Base-by-base conservation (phyloP, 2,113 vertebrate genomes). In the Poicephalus gulielmi region DNA sequence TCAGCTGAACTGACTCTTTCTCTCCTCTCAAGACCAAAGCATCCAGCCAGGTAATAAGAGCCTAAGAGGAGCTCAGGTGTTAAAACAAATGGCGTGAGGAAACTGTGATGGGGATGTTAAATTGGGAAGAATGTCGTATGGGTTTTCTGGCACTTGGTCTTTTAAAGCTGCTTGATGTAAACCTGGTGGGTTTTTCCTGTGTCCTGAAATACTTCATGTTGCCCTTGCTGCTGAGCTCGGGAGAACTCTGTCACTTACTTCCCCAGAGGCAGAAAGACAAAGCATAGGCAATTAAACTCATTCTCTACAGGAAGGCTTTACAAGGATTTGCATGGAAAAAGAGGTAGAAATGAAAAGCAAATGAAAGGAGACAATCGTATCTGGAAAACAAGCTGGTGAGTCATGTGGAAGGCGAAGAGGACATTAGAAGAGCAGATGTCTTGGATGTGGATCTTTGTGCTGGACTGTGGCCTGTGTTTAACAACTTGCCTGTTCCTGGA, bases 291-390 rank as follows among this genome's bases (percentile, higher is more conserved):
- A 74, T 91, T 90, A 95, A 89, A 74, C 47, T 81, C 27, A 13
- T 71, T 43, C 43, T 88, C 53, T 64, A 17, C 59, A 64, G 79
- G 62, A 66, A 60, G 39, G 46, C 64, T 94, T 84, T 88, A 47
- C 44, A 55, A 49, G 83, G 39, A 78, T 88, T 94, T 94, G 79
- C 60, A 74, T 82, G 31, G 59, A 44, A 64, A 78, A 87, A 71
- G 41, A 81, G 25, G 27, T 73, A 35, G 59, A 94, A 92, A 92
- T 47, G 20, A 87, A 77, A 90, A 71, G 78, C 46, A 57, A 86
- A 52, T 46, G 39, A 62, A 83, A 90, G 82, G 43, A 62, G 75
- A 90, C 79, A 78, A 64, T 73, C 85, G 47, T 59, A 57, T 87
- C 73, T 83, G 73, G 73, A 57, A 90, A 92, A 80, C 60, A 74